phyloP scores from a whole-genome alignment of 2,113 vertebrate species.

The Rhinolophus ferrumequinum region DNA sequence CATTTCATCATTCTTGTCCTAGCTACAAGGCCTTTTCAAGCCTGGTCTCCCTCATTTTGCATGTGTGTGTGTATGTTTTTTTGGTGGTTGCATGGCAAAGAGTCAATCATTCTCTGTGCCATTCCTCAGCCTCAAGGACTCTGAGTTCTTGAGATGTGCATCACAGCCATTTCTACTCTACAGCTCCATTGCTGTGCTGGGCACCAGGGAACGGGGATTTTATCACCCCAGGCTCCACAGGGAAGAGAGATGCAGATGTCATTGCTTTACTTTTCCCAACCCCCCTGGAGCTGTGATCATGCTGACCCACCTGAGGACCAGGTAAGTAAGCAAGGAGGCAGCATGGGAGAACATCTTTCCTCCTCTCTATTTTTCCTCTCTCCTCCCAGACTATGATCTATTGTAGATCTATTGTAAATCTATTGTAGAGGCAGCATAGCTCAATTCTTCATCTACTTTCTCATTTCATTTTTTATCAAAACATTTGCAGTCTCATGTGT shows the following conservation, averaged over 20 bases:
- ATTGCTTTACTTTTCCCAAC: neutral
- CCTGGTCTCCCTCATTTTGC: neutral
- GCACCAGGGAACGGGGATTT: neutral
- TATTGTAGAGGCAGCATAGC: too few relatives aligned
- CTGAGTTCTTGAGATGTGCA: neutral
- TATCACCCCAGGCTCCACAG: neutral
- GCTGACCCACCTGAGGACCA: neutral
- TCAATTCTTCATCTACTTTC: neutral
- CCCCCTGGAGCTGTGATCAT: neutral
- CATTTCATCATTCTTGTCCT: neutral
- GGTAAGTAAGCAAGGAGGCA: neutral
- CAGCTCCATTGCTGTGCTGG: neutral
- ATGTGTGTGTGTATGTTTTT: neutral
- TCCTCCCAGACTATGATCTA: neutral
- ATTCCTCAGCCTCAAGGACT: neutral
- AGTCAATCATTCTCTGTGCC: neutral
- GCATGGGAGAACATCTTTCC: neutral
- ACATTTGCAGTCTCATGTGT: neutral
- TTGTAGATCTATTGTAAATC: neutral
- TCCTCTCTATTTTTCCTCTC: neutral
- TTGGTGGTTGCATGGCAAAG: neutral
- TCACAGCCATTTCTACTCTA: neutral
- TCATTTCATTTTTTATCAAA: neutral
- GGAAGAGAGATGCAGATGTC: neutral
- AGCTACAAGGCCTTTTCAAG: neutral